These are phyloP conservation scores for Cyprinodon diabolis DNA, from an alignment of 2,797 vertebrate species.

Conservation along the genomic window DNA sequence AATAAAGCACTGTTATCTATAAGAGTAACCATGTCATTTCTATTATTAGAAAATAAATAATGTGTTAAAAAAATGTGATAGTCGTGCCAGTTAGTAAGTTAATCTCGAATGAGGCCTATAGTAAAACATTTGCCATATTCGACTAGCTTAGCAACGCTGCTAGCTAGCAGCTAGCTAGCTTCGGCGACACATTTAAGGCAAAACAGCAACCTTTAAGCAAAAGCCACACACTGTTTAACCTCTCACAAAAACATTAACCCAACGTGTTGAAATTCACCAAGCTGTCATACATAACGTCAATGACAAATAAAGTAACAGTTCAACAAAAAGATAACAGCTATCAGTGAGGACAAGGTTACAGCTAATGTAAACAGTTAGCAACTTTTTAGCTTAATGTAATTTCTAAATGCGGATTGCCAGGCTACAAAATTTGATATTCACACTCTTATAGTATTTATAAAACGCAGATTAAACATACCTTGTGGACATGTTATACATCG, in stretches of 20 bases:
- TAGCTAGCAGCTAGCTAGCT: slow-evolving; percentile 32
- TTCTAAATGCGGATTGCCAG: background rate
- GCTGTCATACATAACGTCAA: slow-evolving; percentile 1
- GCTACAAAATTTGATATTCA: background rate
- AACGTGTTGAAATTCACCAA: background rate
- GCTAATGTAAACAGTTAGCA: slow-evolving; percentile 66
- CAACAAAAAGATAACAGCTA: slow-evolving; percentile 25
- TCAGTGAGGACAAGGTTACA: slow-evolving; percentile 57
- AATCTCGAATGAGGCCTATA: slow-evolving; percentile 46
- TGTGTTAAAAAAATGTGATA: fast-evolving
- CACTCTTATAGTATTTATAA: background rate
- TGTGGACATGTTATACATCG: slow-evolving; percentile 58
- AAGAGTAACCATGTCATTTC: fast-evolving
- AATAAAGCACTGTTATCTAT: background rate
- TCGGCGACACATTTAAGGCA: slow-evolving; percentile 14
- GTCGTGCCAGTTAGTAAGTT: background rate
- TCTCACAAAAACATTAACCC: background rate
- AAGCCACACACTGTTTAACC: background rate
- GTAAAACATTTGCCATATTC: slow-evolving; percentile 33
- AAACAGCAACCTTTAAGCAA: background rate
- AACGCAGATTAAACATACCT: slow-evolving; percentile 63
- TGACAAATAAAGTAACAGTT: slow-evolving; percentile 12
- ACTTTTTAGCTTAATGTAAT: slow-evolving; percentile 2
- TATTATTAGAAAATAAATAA: background rate
- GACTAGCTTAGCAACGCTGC: slow-evolving; percentile 42